phyloP scores from a whole-genome alignment of 2,888 invertebrate genomes.

The Lacanobia wlatinum region DNA sequence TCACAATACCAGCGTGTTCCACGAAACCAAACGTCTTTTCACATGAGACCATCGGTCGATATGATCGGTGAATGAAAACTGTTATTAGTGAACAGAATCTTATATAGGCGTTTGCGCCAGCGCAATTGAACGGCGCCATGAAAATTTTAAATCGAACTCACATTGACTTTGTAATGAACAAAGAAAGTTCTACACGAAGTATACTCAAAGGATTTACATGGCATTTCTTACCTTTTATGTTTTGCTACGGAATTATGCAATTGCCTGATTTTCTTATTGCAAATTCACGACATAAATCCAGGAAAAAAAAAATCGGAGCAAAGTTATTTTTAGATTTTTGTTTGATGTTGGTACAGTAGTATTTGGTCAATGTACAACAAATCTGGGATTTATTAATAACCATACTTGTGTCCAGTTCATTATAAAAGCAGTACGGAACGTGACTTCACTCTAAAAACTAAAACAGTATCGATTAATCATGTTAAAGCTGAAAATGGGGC shows the following conservation, averaged over 20 bases:
- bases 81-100: conserved; percentile 64
- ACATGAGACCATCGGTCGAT: conserved; percentile 76
- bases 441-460: no score
- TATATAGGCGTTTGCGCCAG: conserved; percentile 73
- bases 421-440: no score
- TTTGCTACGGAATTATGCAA: background rate
- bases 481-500: no score
- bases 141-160: conserved; percentile 67
- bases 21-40: conserved; percentile 67
- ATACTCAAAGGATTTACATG: conserved; percentile 32
- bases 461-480: no score
- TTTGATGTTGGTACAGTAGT: background rate
- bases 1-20: conserved; percentile 56
- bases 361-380: background rate
- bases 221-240: conserved; percentile 18
- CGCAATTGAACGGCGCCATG: conserved; percentile 60
- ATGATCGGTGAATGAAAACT: conserved; percentile 75
- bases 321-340: background rate
- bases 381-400: background rate
- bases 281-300: background rate
- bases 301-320: background rate
- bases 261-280: background rate
- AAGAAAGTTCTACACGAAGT: conserved; percentile 54
- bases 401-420: no score
- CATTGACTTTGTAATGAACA: conserved; percentile 65